phyloP scores from a whole-genome alignment of 1,140 invertebrate species.

The Zaprionus vittiger region DNA sequence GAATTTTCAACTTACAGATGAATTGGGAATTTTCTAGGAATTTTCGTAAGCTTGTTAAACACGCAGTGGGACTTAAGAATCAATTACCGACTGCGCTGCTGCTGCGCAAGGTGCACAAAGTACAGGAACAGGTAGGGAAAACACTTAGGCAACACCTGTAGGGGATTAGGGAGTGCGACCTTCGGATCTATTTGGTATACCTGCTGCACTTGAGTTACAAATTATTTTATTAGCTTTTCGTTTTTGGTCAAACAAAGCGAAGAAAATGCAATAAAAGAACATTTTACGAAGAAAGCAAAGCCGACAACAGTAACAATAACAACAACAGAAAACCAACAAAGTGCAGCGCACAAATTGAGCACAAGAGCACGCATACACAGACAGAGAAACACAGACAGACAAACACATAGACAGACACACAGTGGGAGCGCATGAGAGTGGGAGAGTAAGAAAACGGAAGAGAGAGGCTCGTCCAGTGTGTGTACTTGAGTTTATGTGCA shows the following conservation, averaged over 20 bases:
- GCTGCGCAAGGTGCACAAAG: slow-evolving; percentile 7
- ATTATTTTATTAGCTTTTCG: slow-evolving; percentile 73
- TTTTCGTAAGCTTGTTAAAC: slow-evolving; percentile 67
- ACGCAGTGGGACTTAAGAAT: slow-evolving; percentile 34
- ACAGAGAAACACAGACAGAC: neutral
- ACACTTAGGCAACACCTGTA: slow-evolving; percentile 59
- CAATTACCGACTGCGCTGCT: slow-evolving; percentile 39
- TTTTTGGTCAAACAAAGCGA: slow-evolving; percentile 9
- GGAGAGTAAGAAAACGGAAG: neutral
- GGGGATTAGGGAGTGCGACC: slow-evolving; percentile 60
- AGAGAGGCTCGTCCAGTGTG: neutral
- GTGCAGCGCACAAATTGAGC: slow-evolving; percentile 21
- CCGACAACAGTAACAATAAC: neutral
- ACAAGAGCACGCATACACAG: slow-evolving; percentile 7
- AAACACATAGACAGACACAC: neutral
- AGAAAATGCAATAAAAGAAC: slow-evolving; percentile 42
- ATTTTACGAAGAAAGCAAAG: slow-evolving; percentile 38
- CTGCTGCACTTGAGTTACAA: slow-evolving; percentile 51
- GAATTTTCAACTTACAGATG: neutral
- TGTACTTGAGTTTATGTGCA: neutral
- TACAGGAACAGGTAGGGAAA: slow-evolving; percentile 56
- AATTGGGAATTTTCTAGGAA: neutral
- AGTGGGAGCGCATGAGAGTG: neutral
- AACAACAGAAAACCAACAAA: slow-evolving; percentile 23
- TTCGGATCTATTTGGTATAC: slow-evolving; percentile 4